phyloP scores from a whole-genome alignment of 2,797 vertebrate genomes.

The Xenops minutus region DNA sequence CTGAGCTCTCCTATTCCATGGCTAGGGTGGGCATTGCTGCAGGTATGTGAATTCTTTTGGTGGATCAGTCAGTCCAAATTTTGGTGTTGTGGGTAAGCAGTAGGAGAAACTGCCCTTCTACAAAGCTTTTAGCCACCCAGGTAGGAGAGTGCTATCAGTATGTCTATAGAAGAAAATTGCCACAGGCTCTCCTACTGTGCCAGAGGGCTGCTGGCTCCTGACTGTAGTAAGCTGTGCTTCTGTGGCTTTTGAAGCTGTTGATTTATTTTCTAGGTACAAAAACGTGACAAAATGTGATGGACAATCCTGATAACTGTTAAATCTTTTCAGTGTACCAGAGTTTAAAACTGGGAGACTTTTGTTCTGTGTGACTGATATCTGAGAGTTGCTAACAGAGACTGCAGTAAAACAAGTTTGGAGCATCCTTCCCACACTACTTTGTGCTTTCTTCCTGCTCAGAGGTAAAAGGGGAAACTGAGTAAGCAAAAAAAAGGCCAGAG shows the following conservation, averaged over 20 bases:
- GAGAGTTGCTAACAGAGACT: neutral
- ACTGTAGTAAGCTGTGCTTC: neutral
- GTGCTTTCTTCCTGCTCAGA: neutral
- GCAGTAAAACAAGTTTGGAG: neutral
- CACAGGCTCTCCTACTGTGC: neutral
- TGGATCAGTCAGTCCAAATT: neutral
- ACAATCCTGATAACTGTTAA: neutral
- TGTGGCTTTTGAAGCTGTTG: neutral
- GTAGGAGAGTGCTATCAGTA: neutral
- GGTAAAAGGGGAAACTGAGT: neutral
- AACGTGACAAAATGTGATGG: neutral
- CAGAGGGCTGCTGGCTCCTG: neutral
- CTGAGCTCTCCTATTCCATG: neutral
- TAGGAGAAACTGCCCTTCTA: neutral
- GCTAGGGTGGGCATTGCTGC: neutral
- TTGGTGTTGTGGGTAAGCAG: neutral
- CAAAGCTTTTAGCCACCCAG: neutral
- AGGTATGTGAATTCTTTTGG: neutral
- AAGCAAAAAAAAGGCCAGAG: neutral
- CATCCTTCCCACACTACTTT: neutral
- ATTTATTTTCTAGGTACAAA: neutral
- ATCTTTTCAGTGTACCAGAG: neutral
- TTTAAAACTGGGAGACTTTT: neutral
- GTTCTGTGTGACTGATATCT: neutral
- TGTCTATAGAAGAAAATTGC: neutral